A percentile compares a stretch with the other conserved stretches of the same genome.
Evolutionary conservation across 2,113 vertebrate genomes (phyloP).

Genomic region (Natator depressus): DNA sequence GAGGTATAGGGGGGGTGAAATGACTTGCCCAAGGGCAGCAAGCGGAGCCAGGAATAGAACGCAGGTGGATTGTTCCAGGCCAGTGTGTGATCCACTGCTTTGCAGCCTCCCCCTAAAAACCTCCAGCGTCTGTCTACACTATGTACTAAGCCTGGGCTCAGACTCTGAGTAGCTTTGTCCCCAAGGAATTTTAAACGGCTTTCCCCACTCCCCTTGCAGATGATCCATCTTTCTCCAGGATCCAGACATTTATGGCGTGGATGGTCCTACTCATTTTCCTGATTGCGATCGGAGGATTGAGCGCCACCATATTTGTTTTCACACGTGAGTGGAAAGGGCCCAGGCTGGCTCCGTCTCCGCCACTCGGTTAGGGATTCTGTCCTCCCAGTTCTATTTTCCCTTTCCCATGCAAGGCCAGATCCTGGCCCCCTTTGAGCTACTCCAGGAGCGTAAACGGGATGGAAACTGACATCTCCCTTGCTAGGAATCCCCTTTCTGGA

Average conservation of each 20-base stretch:
- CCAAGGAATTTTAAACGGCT: background rate
- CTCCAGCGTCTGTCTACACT: background rate
- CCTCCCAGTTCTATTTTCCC: background rate
- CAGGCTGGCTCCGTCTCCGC: background rate
- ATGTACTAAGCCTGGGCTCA: background rate
- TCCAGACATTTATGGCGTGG: background rate
- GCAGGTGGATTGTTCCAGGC: background rate
- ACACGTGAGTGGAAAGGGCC: background rate
- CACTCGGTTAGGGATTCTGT: background rate
- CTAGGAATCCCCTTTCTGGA: background rate
- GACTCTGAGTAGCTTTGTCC: background rate
- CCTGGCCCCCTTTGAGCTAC: background rate
- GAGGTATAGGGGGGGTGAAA: background rate
- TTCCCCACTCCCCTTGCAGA: background rate
- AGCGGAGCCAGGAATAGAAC: background rate
- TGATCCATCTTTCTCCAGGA: background rate
- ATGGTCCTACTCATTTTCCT: background rate
- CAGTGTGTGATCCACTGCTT: background rate
- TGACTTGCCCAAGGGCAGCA: background rate
- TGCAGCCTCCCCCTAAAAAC: background rate
- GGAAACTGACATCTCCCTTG: background rate
- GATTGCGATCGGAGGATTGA: background rate
- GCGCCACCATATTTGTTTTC: conserved; percentile 14
- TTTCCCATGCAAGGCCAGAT: background rate
- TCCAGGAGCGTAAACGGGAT: background rate